Conservation (phyloP, 2,113 vertebrate genomes). For the Regulus satrapa region DNA sequence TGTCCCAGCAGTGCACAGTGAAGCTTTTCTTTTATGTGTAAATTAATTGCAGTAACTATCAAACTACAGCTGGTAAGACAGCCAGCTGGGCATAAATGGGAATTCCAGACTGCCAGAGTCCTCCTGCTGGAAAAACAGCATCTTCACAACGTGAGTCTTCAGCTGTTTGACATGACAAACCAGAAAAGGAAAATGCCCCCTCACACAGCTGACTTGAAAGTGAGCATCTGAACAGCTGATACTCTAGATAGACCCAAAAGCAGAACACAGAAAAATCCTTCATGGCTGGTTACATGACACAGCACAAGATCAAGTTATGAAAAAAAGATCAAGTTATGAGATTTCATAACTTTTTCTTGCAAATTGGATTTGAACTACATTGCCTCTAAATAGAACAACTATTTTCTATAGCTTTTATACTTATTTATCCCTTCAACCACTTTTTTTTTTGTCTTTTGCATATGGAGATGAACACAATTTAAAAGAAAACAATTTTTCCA, state of each 20-base stretch:
- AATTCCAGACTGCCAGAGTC: background rate
- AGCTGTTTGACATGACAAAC: background rate
- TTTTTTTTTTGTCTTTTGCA: background rate
- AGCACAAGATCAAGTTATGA: background rate
- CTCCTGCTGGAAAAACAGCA: conserved; percentile 4
- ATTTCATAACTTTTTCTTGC: background rate
- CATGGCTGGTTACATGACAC: background rate
- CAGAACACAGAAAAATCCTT: background rate
- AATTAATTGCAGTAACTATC: conserved; percentile 70
- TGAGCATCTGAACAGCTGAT: background rate
- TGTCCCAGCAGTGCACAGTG: background rate
- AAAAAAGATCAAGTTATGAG: too few species aligned
- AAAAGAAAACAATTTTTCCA: background rate
- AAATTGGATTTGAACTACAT: background rate
- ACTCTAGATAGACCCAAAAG: background rate
- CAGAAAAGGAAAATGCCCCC: background rate
- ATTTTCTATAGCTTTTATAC: background rate
- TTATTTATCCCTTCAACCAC: background rate
- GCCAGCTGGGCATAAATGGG: conserved; percentile 28
- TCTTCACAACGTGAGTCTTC: background rate
- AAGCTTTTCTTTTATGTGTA: conserved; percentile 59
- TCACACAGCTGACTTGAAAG: background rate
- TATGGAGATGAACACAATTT: background rate
- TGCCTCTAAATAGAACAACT: background rate
- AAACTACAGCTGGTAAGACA: conserved; percentile 57